A percentile compares a stretch with the other conserved stretches of the same genome.
Evolutionary conservation across 2,797 vertebrate species (phyloP).

Genomic region (Todus mexicanus): DNA sequence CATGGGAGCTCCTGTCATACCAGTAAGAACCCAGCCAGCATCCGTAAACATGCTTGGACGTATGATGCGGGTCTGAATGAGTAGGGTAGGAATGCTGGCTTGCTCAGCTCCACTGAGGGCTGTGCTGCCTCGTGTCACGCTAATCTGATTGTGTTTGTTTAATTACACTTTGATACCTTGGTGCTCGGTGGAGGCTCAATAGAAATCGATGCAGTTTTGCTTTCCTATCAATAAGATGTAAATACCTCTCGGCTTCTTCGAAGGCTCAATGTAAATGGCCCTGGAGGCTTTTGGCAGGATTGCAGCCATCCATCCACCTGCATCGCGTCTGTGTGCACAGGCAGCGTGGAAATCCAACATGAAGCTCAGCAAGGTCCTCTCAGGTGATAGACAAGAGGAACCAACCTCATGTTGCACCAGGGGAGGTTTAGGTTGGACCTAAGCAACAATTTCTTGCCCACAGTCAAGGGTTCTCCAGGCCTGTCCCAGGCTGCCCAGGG

Average conservation of each 20-base stretch:
- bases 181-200: constrained; percentile 9
- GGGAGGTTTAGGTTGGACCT: background rate
- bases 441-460: background rate
- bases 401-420: background rate
- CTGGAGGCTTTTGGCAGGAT: background rate
- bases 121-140: background rate
- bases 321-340: background rate
- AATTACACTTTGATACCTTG: constrained; percentile 54
- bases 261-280: background rate
- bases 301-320: rapidly evolving
- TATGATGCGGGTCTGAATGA: background rate
- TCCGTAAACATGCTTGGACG: background rate
- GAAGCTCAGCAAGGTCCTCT: background rate
- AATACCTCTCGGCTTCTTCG: background rate
- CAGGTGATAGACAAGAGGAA: background rate
- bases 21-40: background rate
- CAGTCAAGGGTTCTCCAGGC: background rate
- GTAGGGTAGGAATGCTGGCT: background rate
- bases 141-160: constrained; percentile 50
- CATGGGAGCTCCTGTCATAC: rapidly evolving
- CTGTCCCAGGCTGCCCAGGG: background rate
- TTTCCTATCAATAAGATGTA: constrained; percentile 14
- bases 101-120: background rate
- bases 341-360: rapidly evolving
- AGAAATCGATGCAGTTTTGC: background rate